Percentiles rank a stretch among this genome's conserved stretches.
These are phyloP conservation scores for Schmidtea mediterranea DNA, from an alignment of 1,140 invertebrate species.

Conservation along the genomic window DNA sequence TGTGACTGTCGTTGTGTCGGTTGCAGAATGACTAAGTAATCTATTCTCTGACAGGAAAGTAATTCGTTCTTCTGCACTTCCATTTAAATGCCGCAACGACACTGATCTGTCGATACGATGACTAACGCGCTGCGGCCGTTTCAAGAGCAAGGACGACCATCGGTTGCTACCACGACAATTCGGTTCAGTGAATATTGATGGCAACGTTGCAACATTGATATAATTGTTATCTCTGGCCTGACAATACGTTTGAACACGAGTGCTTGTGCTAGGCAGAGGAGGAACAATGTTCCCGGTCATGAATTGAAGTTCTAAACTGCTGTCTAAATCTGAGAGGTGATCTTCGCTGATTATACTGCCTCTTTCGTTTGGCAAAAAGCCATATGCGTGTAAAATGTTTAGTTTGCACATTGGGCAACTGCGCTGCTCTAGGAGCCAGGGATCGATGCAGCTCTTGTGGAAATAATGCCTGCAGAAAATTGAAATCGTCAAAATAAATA, in stretches of 20 bases:
- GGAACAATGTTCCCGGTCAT: background rate
- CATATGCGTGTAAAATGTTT: slow-evolving; percentile 69
- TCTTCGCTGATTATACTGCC: slow-evolving; percentile 16
- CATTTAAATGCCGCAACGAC: no score
- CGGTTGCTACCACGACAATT: no score
- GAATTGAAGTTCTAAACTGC: background rate
- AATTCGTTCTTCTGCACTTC: no score
- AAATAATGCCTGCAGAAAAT: slow-evolving; percentile 52
- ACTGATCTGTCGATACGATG: no score
- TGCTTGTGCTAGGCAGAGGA: slow-evolving; percentile 1
- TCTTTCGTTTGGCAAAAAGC: slow-evolving; percentile 32
- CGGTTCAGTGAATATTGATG: no score
- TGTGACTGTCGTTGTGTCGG: no score
- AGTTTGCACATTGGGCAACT: slow-evolving; percentile 84
- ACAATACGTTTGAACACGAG: background rate
- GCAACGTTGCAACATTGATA: background rate
- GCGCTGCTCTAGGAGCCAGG: slow-evolving; percentile 64
- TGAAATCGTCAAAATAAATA: no score
- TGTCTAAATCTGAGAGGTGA: background rate
- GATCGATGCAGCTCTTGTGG: slow-evolving; percentile 72
- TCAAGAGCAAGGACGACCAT: no score
- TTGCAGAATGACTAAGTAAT: no score
- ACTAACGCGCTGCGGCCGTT: no score
- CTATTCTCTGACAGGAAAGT: no score
- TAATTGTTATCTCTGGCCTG: slow-evolving; percentile 2